A percentile compares a stretch with the other conserved stretches of the same genome.
Conservation (phyloP, 2,113 vertebrate genomes). For the Puntigrus tetrazona region DNA sequence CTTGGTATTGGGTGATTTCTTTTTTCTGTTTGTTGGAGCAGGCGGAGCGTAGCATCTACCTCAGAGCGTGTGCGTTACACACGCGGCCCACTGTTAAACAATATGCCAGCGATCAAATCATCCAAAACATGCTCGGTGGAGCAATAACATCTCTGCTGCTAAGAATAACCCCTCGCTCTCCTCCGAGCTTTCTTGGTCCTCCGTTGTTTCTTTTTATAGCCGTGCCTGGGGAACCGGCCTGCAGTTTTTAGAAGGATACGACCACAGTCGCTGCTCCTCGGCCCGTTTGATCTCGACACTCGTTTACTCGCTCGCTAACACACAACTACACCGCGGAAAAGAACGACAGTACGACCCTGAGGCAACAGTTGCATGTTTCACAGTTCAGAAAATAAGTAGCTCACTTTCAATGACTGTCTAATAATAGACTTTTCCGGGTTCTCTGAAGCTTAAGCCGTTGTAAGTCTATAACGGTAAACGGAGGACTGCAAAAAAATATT, state of each 20-base stretch:
- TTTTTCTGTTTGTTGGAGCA: constrained; percentile 3
- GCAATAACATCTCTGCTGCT: constrained; percentile 60
- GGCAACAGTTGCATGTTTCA: background rate
- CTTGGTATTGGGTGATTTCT: background rate
- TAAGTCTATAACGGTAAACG: background rate
- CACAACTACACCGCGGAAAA: background rate
- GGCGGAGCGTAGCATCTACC: background rate
- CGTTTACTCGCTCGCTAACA: constrained; percentile 36
- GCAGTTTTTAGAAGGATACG: constrained; percentile 54
- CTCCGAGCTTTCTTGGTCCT: constrained; percentile 57
- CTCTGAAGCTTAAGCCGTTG: background rate
- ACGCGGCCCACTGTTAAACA: constrained; percentile 54
- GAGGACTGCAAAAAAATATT: background rate
- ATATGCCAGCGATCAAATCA: constrained; percentile 56
- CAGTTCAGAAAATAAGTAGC: background rate
- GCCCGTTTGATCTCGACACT: constrained; percentile 54
- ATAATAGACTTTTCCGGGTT: background rate
- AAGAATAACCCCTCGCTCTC: constrained; percentile 66
- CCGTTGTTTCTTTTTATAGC: constrained; percentile 70
- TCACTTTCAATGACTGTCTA: background rate
- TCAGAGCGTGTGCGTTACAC: constrained; percentile 4
- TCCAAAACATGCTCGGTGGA: constrained; percentile 57
- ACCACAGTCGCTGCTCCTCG: constrained; percentile 49
- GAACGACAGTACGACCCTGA: background rate
- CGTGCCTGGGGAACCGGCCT: constrained; percentile 54